Evolutionary conservation across 2,888 invertebrate species (phyloP), one percentile per base, ranked within the genome.

Genomic region (Chromoteleia sp.): DNA sequence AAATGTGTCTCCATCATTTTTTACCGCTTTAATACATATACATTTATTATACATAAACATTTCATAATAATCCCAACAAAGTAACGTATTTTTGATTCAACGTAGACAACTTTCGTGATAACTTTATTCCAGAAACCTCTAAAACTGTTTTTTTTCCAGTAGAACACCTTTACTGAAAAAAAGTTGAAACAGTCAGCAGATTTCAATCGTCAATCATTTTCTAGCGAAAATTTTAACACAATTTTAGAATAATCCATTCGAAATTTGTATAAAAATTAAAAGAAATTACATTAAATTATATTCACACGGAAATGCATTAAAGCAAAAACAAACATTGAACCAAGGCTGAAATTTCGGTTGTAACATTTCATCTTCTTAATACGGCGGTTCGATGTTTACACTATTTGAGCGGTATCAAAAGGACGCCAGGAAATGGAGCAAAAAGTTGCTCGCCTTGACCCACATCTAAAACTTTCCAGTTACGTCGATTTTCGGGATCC

Each of bases 381-480:
- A 58, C 6, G 15, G 1, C 21, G 10, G 25, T 59, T 41, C 41
- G 14, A 48, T 63, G 29, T 63, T 63, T 65, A 50, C 65, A 19
- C 36, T 48, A 36, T 65, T 50, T 65, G 33, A 1, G 45, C 17
- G 45, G 0, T 48, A 50, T 54, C n/a, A 54, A 67, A 67, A 67
- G 25, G 29, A 52, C 19, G 25, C 21, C 0, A 14, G 15, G 59
- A 71, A 71, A 71, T 59, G 29, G 39, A 39, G 71, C 39, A 48
- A 71, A 71, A 59, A 71, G 29, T 50, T 21, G 50, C 39, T 33
- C 41, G 4, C 43, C 30, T 33, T 71, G 70, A 59, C 70, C 70
- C 14, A 71, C n/a, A 59, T 71, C 15, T 33, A 14, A 41, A 41
- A 36, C 2, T 52, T 67, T 54, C 54, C 52, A 54, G 29, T 54